A percentile compares a stretch with the other conserved stretches of the same genome.
These are phyloP conservation scores for Trachelus stipa DNA, from an alignment of 2,888 invertebrate species.

Conservation along the genomic window DNA sequence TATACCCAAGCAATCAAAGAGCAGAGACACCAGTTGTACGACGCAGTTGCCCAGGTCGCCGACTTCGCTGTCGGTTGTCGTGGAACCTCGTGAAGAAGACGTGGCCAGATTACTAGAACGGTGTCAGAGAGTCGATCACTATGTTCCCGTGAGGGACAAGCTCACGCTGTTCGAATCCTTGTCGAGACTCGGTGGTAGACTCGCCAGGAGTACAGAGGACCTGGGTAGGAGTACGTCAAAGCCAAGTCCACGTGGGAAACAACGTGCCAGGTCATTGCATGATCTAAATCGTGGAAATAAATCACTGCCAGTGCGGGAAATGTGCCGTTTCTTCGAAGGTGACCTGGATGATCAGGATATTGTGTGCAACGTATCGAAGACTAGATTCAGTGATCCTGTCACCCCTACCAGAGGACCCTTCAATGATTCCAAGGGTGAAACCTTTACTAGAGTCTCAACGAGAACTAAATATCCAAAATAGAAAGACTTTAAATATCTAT, in stretches of 20 bases:
- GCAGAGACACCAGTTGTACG: background rate
- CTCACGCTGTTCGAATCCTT: slow-evolving; percentile 78
- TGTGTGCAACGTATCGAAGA: background rate
- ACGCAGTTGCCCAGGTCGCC: slow-evolving; percentile 22
- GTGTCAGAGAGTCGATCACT: slow-evolving; percentile 73
- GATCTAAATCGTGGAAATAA: slow-evolving; percentile 70
- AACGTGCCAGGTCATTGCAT: slow-evolving; percentile 76
- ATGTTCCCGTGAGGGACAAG: slow-evolving; percentile 79
- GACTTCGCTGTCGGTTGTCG: slow-evolving; percentile 33
- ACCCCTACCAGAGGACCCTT: slow-evolving; percentile 32
- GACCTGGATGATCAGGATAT: slow-evolving; percentile 49
- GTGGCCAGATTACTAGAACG: slow-evolving; percentile 69
- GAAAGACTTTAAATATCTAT: background rate
- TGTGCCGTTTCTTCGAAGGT: slow-evolving; percentile 79
- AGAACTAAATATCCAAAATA: slow-evolving; percentile 42
- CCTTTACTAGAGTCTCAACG: slow-evolving; percentile 46
- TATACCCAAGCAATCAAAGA: slow-evolving; percentile 31
- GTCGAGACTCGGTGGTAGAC: slow-evolving; percentile 71
- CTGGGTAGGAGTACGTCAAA: slow-evolving; percentile 67
- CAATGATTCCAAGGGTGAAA: slow-evolving; percentile 41
- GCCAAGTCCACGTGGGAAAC: slow-evolving; percentile 66
- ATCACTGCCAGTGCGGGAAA: slow-evolving; percentile 74
- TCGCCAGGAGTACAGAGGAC: slow-evolving; percentile 76
- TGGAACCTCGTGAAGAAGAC: slow-evolving; percentile 59
- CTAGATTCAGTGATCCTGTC: slow-evolving; percentile 23